Evolutionary conservation across 1,140 invertebrate species (phyloP), one percentile per base, ranked within the genome.

Genomic region (Catajapyx aquilonaris): DNA sequence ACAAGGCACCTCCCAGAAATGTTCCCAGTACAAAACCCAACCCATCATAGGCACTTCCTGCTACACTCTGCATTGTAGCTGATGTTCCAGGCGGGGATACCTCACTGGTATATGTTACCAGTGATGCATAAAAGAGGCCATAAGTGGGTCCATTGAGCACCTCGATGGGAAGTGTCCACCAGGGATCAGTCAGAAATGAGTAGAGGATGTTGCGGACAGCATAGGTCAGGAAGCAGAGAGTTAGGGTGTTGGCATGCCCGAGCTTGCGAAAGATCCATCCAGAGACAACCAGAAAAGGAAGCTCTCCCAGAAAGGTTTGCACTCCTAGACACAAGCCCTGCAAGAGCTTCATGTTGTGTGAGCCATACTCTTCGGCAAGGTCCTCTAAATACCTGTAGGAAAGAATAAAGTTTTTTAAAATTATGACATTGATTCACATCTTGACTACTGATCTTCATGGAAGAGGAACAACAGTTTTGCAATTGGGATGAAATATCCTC

Each of bases 111-210:
- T 88, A 91, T 0, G 79, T 81, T 5, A 83, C 73, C 73, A 90
- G 85, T 5, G 81, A 74, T 0, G 84, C 70, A 60, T 85, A 93
- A 51, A 83, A 81, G 40, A 93, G 62, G 9, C 86, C 85, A 52
- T 83, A 83, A 0, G 85, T 85, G 5, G 88, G 57, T 11, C 85
- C 84, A 57, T 91, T 83, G 5, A 84, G 57, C 37, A 86, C 52
- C 57, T 93, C 87, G 20, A 93, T 69, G 2, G 83, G 72, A 37
- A 94, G 57, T 35, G 80, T 69, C 53, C 66, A 69, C 81, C 84
- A 88, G 0, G 79, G 70, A 55, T 85, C 75, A 1, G 61, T 60
- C 20, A 90, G 54, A 20, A 79, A 53, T 4, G 85, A 88, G 52
- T 93, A 93, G 2, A 76, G 54, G 40, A 86, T 62, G 48, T 87